A percentile compares a stretch with the other conserved stretches of the same genome.
These are phyloP conservation scores for Hemitrygon akajei DNA, from an alignment of 2,797 vertebrate genomes.

Conservation along the genomic window DNA sequence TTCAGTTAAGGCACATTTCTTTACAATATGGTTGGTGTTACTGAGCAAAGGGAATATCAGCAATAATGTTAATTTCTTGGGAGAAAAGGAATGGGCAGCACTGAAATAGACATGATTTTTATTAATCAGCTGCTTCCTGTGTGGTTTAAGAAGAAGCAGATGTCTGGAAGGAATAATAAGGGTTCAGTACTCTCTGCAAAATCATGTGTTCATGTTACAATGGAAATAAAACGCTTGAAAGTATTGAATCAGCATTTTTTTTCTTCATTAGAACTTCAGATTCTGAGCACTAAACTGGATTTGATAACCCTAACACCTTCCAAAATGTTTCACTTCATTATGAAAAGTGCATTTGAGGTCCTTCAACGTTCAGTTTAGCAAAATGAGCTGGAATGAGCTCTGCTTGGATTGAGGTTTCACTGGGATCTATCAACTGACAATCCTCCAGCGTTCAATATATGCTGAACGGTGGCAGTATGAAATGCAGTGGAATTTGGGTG, in stretches of 20 bases:
- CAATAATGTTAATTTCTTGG: not conserved
- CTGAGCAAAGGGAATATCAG: not conserved
- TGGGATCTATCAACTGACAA: too few relatives aligned
- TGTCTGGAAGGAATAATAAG: constrained; percentile 24
- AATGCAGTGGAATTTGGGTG: too few relatives aligned
- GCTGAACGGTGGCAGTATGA: too few relatives aligned
- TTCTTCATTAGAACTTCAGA: not conserved
- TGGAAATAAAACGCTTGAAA: constrained; percentile 14
- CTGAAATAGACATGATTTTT: not conserved
- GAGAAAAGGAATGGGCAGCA: not conserved
- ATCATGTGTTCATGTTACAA: not conserved
- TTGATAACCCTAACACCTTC: not conserved
- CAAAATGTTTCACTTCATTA: not conserved
- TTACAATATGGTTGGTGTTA: not conserved
- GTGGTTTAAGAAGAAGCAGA: constrained; percentile 22
- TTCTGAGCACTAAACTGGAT: not conserved
- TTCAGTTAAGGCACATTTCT: not conserved
- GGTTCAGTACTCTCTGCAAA: not conserved
- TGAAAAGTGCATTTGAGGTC: not conserved
- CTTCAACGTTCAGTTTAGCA: not conserved
- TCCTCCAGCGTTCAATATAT: too few relatives aligned
- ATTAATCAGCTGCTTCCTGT: constrained; percentile 33
- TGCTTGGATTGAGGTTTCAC: too few relatives aligned
- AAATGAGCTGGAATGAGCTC: not conserved
- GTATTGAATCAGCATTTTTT: not conserved